Conservation (phyloP, 2,113 vertebrate genomes). For the Micronycteris hirsuta region DNA sequence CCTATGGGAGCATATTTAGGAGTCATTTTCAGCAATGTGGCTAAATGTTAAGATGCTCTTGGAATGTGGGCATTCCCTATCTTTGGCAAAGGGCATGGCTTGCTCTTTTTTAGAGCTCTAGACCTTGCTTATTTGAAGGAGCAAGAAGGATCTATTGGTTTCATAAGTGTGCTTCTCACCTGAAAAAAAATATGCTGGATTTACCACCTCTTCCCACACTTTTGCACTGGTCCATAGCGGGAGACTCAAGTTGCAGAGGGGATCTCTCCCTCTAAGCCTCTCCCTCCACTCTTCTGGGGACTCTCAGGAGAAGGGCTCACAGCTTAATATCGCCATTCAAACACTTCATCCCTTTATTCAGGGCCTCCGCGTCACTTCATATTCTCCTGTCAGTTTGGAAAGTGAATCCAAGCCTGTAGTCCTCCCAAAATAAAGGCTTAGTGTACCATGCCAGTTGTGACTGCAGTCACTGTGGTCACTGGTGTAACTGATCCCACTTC, state of each 20-base stretch:
- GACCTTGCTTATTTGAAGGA: not conserved
- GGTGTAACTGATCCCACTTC: not conserved
- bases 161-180: not conserved
- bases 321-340: not conserved
- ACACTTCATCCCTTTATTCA: not conserved
- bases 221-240: not conserved
- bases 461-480: not conserved
- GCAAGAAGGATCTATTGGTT: not conserved
- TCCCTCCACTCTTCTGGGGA: not conserved
- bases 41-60: not conserved
- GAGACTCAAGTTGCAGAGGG: not conserved
- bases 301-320: not conserved
- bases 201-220: not conserved
- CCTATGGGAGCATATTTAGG: not conserved
- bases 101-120: not conserved
- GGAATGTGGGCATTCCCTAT: not conserved
- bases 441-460: not conserved
- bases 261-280: not conserved
- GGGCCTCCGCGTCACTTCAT: not conserved
- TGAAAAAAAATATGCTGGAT: not conserved
- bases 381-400: not conserved
- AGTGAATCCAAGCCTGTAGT: not conserved
- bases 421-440: not conserved
- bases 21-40: conserved; percentile 3
- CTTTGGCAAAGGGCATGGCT: conserved; percentile 2